Evolutionary conservation across 2,888 invertebrate genomes (phyloP).

Genomic region (Erpobdella octoculata): DNA sequence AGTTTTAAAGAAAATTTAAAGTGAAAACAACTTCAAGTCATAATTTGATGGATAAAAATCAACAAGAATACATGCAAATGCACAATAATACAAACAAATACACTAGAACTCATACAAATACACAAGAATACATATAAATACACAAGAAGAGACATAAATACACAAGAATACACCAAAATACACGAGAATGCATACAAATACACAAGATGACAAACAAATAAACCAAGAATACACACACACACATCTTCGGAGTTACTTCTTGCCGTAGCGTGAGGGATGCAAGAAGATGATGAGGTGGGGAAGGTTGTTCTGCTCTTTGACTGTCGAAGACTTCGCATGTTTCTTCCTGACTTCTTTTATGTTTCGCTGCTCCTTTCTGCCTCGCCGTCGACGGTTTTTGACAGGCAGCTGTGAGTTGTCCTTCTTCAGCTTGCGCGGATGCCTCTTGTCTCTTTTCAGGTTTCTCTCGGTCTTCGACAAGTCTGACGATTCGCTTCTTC

Average conservation of each 20-base stretch:
- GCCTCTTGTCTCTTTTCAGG: not conserved
- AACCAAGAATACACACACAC: not conserved
- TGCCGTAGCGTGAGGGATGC: no score
- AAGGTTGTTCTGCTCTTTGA: constrained; percentile 1
- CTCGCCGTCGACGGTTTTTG: no score
- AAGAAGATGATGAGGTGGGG: not conserved
- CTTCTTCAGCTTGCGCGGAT: no score
- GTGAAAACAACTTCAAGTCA: no score
- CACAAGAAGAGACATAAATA: not conserved
- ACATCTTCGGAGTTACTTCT: not conserved
- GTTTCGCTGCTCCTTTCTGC: no score
- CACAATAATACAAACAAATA: no score
- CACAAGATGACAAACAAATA: not conserved
- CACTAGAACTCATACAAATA: not conserved
- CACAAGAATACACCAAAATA: not conserved
- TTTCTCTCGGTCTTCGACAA: not conserved
- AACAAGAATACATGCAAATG: no score
- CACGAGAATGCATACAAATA: not conserved
- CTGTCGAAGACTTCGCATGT: not conserved
- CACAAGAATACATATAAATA: not conserved
- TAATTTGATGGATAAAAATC: no score
- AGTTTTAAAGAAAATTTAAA: no score
- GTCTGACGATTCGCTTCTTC: not conserved
- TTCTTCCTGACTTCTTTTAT: constrained; percentile 6
- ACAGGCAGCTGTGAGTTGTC: no score